Base-by-base conservation (phyloP, 1,140 invertebrate species). In the Brachionus rotundiformis region DNA sequence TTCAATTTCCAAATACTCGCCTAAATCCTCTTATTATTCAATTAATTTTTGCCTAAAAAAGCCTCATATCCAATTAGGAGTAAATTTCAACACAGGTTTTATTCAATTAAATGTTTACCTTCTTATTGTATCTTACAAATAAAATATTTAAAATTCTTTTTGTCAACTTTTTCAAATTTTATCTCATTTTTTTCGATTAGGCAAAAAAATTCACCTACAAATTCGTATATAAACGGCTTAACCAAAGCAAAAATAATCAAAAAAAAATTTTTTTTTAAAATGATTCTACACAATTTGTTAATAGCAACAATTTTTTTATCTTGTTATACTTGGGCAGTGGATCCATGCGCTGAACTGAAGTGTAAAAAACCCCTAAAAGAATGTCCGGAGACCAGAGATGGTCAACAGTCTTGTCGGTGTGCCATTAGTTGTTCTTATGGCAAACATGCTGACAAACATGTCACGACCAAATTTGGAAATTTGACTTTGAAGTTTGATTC, bases 101-200 rank as follows among this genome's bases (percentile, higher is more conserved):
- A 33, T 36, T 68, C 63, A 68, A 68, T 68, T 68, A 41, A 68
- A 68, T 68, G 63, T 68, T 68, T 68, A 68, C 63, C 19, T 68
- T 68, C 33, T 29, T 63, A 29, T 63, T 63, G 25, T 63, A 63
- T 68, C 3, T 33, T 68, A 54, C 47, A 54, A 54, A 31, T 33
- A 33, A 68, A 68, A 68, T 68, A 68, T 33, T 68, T 36, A 6
- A 68, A 68, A 68, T 68, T 68, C 63, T 68, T 68, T 68, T 68
- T 68, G 63, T 36, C 33, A 68, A 68, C 63, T 68, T 68, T 68
- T 68, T 29, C 63, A 68, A 68, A 68, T 36, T 36, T 36, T 36
- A 68, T n/a, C 33, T 36, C n/a, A 36, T 11, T 36, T 36, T 25
- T 68, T 68, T 68, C 27, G 29, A 68, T 63, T 29, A 63, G 61